phyloP scores from a whole-genome alignment of 2,888 invertebrate genomes.

The Cremastobaeus sp. region DNA sequence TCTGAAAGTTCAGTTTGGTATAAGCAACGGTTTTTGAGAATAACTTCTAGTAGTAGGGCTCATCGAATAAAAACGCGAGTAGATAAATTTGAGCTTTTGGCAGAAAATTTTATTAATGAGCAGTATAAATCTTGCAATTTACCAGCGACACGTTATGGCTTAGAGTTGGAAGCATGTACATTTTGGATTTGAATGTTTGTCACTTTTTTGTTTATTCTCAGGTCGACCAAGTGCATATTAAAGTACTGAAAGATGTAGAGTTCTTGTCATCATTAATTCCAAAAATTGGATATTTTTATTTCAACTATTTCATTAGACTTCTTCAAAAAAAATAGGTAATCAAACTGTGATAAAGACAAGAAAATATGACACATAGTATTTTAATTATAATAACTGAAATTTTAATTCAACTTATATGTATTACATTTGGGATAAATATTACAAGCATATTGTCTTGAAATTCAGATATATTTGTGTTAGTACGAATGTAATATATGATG shows the following conservation, averaged over 20 bases:
- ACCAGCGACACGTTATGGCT: constrained; percentile 21
- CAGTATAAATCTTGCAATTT: constrained; percentile 14
- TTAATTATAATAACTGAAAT: too few species aligned
- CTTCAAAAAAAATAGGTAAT: too few species aligned
- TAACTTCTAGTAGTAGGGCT: constrained; percentile 28
- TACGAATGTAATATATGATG: too few species aligned
- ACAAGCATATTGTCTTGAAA: too few species aligned
- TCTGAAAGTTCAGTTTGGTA: constrained; percentile 9
- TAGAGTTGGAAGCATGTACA: constrained; percentile 2
- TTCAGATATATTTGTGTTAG: too few species aligned
- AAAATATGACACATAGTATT: too few species aligned
- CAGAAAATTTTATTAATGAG: constrained; percentile 1
- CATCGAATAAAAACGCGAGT: constrained; percentile 32
- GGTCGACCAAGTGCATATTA: background rate
- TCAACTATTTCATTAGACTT: too few species aligned
- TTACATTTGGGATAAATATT: too few species aligned
- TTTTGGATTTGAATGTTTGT: background rate
- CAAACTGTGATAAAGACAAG: too few species aligned
- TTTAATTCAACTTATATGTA: too few species aligned
- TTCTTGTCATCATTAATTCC: background rate
- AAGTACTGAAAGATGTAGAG: background rate
- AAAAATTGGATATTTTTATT: background rate
- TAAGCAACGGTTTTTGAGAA: constrained; percentile 23
- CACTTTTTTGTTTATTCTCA: background rate
- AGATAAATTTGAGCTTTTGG: constrained; percentile 6